A percentile compares a stretch with the other conserved stretches of the same genome.
Evolutionary conservation across 2,113 vertebrate genomes (phyloP).

Genomic region (Butorides virescens): DNA sequence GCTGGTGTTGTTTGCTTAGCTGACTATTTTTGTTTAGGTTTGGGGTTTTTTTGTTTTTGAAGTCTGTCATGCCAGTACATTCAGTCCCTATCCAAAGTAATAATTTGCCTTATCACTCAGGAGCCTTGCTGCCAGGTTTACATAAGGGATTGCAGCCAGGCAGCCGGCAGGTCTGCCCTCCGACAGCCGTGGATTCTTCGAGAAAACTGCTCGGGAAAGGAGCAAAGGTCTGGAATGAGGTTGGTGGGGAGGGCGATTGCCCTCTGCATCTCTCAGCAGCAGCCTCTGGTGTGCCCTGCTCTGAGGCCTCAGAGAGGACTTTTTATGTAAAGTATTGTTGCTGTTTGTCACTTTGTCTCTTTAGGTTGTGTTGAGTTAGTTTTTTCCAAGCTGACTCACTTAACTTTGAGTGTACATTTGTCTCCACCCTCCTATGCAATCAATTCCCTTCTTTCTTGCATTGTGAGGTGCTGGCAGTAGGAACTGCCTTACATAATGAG

Average conservation of each 20-base stretch:
- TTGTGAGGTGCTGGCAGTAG: constrained; percentile 46
- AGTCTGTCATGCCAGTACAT: constrained; percentile 51
- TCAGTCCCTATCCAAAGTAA: constrained; percentile 48
- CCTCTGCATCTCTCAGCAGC: not conserved
- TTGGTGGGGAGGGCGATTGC: not conserved
- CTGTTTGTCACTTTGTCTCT: constrained; percentile 21
- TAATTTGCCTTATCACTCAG: constrained; percentile 51
- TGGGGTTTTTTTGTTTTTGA: constrained; percentile 36
- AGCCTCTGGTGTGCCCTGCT: not conserved
- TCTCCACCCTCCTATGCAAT: constrained; percentile 64
- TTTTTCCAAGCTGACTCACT: constrained; percentile 67
- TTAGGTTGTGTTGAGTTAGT: constrained; percentile 52
- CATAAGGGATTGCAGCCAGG: constrained; percentile 11
- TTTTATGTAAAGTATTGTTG: not conserved
- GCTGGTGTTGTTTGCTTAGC: constrained; percentile 39
- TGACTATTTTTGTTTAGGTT: constrained; percentile 57
- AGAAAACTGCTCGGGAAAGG: not conserved
- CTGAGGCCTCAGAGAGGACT: not conserved
- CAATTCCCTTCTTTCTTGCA: constrained; percentile 49
- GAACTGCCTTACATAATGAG: constrained; percentile 45
- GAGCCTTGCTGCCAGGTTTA: constrained; percentile 44
- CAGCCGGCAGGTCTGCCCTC: not conserved
- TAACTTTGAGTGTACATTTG: constrained; percentile 50
- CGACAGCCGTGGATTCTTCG: not conserved
- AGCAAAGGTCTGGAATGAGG: not conserved